These are phyloP conservation scores for Ophion slaviceki DNA, from an alignment of 2,888 invertebrate species.

Conservation along the genomic window DNA sequence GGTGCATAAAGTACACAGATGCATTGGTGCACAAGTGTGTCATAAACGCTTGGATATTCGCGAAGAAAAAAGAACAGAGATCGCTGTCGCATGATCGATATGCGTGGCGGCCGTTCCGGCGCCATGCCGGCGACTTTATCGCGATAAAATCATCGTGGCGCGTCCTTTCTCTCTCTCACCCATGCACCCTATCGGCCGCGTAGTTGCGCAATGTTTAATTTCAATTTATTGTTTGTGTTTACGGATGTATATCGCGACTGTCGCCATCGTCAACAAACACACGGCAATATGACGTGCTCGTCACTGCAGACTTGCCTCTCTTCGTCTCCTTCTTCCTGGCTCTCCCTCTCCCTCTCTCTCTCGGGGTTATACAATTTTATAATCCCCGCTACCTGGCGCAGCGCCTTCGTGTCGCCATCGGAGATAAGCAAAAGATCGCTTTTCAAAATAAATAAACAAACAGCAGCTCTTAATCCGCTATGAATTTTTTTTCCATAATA, in stretches of 20 bases:
- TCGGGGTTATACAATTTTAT: conserved; percentile 52
- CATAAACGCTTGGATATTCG: conserved; percentile 22
- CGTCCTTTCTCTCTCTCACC: conserved; percentile 11
- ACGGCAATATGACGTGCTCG: conserved; percentile 37
- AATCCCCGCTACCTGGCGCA: conserved; percentile 15
- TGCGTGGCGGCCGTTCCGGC: conserved; percentile 45
- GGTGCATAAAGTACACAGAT: background rate
- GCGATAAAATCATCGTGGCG: conserved; percentile 63
- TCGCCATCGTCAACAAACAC: conserved; percentile 68
- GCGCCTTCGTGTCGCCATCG: conserved; percentile 21
- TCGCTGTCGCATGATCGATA: conserved; percentile 53
- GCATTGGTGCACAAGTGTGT: background rate
- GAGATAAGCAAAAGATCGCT: conserved; percentile 53
- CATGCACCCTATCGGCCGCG: background rate
- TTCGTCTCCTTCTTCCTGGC: background rate
- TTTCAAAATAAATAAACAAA: conserved; percentile 51
- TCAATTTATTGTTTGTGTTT: conserved; percentile 77
- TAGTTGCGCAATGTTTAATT: conserved; percentile 71
- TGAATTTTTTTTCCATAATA: background rate
- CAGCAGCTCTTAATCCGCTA: conserved; percentile 27
- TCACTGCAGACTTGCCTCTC: conserved; percentile 41
- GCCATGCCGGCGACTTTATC: conserved; percentile 60
- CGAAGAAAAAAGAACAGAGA: conserved; percentile 28
- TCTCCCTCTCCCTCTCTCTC: background rate
- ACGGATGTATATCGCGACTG: conserved; percentile 65